Percentiles rank a stretch among this genome's conserved stretches.
These are phyloP conservation scores for Brenthis daphne DNA, from an alignment of 2,888 invertebrate species.

Conservation along the genomic window DNA sequence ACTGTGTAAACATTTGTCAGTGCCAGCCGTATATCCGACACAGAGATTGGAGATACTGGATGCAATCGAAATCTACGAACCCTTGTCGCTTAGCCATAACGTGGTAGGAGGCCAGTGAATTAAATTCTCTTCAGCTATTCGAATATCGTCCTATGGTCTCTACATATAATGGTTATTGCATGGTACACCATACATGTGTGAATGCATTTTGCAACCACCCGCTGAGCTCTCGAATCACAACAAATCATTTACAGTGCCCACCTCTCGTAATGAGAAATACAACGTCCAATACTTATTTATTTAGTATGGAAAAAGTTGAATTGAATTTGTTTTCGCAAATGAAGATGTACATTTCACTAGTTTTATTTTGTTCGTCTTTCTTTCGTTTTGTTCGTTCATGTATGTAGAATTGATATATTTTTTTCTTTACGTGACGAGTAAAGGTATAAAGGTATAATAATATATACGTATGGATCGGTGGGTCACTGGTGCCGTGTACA, in stretches of 20 bases:
- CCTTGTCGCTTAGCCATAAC: conserved; percentile 77
- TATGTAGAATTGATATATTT: neutral
- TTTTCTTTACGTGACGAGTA: neutral
- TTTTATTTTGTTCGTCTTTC: conserved; percentile 1
- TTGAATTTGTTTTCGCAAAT: conserved; percentile 27
- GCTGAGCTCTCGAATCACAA: conserved; percentile 80
- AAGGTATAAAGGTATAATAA: too few relatives aligned
- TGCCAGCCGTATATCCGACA: conserved; percentile 53
- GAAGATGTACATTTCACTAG: conserved; percentile 11
- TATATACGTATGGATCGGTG: too few relatives aligned
- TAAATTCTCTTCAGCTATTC: conserved; percentile 59
- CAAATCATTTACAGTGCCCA: conserved; percentile 78
- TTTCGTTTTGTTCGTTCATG: conserved; percentile 4
- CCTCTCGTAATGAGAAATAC: conserved; percentile 78
- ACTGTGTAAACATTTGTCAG: conserved; percentile 75
- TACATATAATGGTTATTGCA: conserved; percentile 52
- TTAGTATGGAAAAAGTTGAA: conserved; percentile 41
- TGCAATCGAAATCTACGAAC: conserved; percentile 78
- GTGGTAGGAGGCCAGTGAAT: conserved; percentile 77
- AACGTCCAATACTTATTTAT: conserved; percentile 51
- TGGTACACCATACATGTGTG: conserved; percentile 43
- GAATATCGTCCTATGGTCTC: conserved; percentile 51
- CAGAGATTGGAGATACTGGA: conserved; percentile 74
- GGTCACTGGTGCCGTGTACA: too few relatives aligned
- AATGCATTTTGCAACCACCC: conserved; percentile 76